Conservation (phyloP, 2,888 invertebrate genomes). For the Pristionchus mayeri region DNA sequence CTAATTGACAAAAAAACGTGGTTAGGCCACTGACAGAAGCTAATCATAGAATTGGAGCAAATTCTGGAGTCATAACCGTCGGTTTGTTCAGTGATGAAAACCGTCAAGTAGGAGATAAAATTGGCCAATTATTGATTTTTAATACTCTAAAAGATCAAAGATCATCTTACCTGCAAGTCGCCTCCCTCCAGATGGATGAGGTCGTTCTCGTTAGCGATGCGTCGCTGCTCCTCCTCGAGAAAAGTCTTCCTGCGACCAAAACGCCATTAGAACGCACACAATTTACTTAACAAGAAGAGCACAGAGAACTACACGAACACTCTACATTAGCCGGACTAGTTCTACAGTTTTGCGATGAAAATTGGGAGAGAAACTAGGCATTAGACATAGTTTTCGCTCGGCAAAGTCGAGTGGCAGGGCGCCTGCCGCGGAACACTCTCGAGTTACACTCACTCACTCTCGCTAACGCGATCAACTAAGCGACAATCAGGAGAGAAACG, state of each 20-base stretch:
- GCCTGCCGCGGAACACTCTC: background rate
- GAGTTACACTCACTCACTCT: background rate
- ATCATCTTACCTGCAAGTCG: constrained; percentile 16
- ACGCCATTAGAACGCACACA: background rate
- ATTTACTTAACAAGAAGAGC: background rate
- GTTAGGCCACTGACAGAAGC: background rate
- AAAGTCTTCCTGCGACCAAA: constrained; percentile 56
- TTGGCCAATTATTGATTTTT: background rate
- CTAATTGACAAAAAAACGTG: background rate
- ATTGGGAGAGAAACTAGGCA: background rate
- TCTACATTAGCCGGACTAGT: background rate
- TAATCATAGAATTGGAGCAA: background rate
- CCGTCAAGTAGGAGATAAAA: background rate
- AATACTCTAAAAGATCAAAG: background rate
- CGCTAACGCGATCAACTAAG: background rate
- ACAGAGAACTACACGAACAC: background rate
- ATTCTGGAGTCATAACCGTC: too few species aligned
- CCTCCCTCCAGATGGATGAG: constrained; percentile 32
- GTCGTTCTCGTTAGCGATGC: constrained; percentile 49
- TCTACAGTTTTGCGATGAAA: background rate
- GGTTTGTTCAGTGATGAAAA: too few species aligned
- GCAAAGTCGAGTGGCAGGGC: constrained; percentile 30
- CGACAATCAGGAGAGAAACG: background rate
- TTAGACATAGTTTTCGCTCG: background rate
- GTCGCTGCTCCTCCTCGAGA: constrained; percentile 54